Evolutionary conservation across 2,113 vertebrate species (phyloP), one percentile per base, ranked within the genome.

Genomic region (Nannobrachium achirus): DNA sequence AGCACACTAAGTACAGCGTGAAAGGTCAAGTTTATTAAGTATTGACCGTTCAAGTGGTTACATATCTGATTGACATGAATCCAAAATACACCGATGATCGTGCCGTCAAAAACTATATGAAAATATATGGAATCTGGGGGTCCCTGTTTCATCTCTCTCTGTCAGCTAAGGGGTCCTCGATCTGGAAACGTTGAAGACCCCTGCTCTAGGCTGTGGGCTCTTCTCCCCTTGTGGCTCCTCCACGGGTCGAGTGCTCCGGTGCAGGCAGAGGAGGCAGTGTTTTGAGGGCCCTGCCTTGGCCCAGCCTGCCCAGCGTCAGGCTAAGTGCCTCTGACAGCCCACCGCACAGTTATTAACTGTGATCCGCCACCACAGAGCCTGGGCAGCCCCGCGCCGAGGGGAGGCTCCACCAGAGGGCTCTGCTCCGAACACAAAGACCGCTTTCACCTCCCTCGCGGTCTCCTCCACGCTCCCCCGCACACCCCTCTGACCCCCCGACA

Each of bases 321-420:
- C 71, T 94, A 94, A 94, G 90, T 93, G 88, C 84, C 89, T 89
- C 75, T 94, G 93, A 93, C 93, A 94, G 90, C 85, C 83, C 73
- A 85, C 89, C 81, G 62, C 92, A 91, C 90, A 91, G 91, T 90
- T 94, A 92, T 92, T 93, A 93, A 93, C 90, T 92, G 86, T 92
- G 92, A 93, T 93, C 88, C 69, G 68, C 91, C 88, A 85, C 90
- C 90, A 81, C 90, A 80, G 86, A 72, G 75, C 83, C 84, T 19
- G 80, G 80, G 82, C 87, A 86, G 56, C 77, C 15, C 76, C 56
- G 67, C 63, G 59, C 57, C 9, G 71, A 84, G 76, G 89, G 81
- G 89, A 87, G 89, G 79, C 76, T 74, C 75, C 70, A 81, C 70
- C 81, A 83, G 89, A 85, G 75, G 74, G 75, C 83, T 86, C 78